phyloP scores from a whole-genome alignment of 2,888 invertebrate species.

The Plutella xylostella region DNA sequence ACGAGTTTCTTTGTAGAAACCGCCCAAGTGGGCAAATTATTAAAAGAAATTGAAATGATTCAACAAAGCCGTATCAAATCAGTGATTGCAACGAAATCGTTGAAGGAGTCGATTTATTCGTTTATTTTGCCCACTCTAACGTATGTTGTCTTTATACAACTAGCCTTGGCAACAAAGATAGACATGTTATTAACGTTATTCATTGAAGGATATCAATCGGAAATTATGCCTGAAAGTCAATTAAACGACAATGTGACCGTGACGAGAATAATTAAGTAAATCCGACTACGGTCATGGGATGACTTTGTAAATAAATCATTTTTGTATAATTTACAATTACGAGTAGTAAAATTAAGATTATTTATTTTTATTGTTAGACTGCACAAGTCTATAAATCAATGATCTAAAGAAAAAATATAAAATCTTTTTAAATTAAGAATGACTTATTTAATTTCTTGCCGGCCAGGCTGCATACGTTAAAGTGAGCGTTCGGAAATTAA shows the following conservation, averaged over 20 bases:
- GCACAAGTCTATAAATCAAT: not conserved
- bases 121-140: not conserved
- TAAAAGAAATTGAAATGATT: constrained; percentile 29
- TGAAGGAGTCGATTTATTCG: constrained; percentile 24
- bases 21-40: not conserved
- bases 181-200: no score
- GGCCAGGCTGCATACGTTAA: not conserved
- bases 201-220: no score
- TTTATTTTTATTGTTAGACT: not conserved
- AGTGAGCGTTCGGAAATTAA: constrained; percentile 25
- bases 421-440: no score
- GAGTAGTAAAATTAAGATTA: no score
- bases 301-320: no score
- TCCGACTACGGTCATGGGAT: no score
- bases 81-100: constrained; percentile 57
- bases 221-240: no score
- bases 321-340: not conserved
- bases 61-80: constrained; percentile 53
- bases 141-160: not conserved
- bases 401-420: no score
- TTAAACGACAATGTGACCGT: no score
- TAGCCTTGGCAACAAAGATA: not conserved
- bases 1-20: not conserved
- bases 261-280: no score
- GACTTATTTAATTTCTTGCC: not conserved